A percentile compares a stretch with the other conserved stretches of the same genome.
These are phyloP conservation scores for Drosophila albomicans DNA, from an alignment of 1,140 invertebrate species.

Conservation along the genomic window DNA sequence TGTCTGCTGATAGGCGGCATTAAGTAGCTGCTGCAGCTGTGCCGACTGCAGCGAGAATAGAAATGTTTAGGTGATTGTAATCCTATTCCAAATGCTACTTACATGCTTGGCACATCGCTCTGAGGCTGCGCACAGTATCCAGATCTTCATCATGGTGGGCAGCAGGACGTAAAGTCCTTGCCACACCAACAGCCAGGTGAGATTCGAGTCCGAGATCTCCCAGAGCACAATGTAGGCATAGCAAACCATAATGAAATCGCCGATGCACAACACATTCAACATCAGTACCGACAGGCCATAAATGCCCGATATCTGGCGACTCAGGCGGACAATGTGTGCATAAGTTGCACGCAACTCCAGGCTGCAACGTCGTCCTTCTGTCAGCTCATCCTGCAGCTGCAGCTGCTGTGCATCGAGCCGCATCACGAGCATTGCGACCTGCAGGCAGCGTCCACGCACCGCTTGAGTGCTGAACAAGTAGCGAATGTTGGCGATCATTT, in stretches of 20 bases:
- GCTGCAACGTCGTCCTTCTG: neutral
- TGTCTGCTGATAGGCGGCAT: neutral
- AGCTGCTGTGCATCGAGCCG: conserved; percentile 52
- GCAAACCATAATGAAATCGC: conserved; percentile 59
- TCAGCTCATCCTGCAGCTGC: conserved; percentile 27
- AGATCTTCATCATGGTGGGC: conserved; percentile 60
- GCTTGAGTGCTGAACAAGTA: conserved; percentile 50
- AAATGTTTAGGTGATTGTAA: no score
- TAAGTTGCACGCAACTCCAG: conserved; percentile 33
- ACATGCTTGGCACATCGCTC: conserved; percentile 49
- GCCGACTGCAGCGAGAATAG: conserved; percentile 8
- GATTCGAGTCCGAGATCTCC: conserved; percentile 5
- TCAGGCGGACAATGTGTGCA: conserved; percentile 50
- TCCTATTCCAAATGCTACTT: neutral
- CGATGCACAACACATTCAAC: conserved; percentile 66
- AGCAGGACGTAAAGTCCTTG: conserved; percentile 45
- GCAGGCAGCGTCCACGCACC: conserved; percentile 59
- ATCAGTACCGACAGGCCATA: conserved; percentile 59
- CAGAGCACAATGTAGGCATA: conserved; percentile 57
- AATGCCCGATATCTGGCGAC: conserved; percentile 39
- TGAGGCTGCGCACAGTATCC: conserved; percentile 53
- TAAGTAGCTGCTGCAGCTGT: conserved; percentile 17
- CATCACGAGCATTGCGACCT: conserved; percentile 52
- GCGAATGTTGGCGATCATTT: conserved; percentile 18
- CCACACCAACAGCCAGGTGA: conserved; percentile 33